Evolutionary conservation across 1,140 invertebrate genomes (phyloP), one percentile per base, ranked within the genome.

Genomic region (Musca domestica): DNA sequence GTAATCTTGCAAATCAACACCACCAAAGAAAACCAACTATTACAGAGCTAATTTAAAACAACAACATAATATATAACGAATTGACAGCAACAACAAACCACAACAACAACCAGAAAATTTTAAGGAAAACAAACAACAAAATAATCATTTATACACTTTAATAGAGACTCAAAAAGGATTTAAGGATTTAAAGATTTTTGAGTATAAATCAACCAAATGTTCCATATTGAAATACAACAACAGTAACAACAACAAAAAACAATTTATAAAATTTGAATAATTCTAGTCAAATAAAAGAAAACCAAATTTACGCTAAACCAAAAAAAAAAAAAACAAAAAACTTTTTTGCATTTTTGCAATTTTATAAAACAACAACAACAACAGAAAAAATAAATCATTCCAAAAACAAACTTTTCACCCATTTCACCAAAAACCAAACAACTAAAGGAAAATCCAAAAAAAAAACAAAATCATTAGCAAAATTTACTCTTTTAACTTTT

Each of bases 291-390:
- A 61, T 61, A 61, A 41, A 41, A 41, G 10, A 41, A 41, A 41
- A 41, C 34, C 34, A 41, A 41, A 61, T 61, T 61, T 61, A 61
- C 34, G 56, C 56, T 61, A 61, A 58, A 54, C 14, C 7, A 54
- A 25, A 14, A 54, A 54, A 56, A 22, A 23, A n/a, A n/a, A n/a
- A n/a, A n/a, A n/a, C n/a, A n/a, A n/a, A n/a, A 58, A 61, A 61
- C 77, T 80, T 80, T 41, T 80, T 80, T 80, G 77, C 77, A 80
- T 80, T 80, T 80, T 80, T 80, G 77, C 77, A 80, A 80, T 80
- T 80, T 80, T 80, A 80, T 80, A 80, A 68, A 73, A 75, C 75
- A 72, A 65, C 30, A 67, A 61, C 64, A 66, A 61, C 17, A 66
- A 54, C 66, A 65, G 67, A 69, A 67, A 64, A 67, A 48, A 71